A percentile compares a stretch with the other conserved stretches of the same genome.
phyloP scores from a whole-genome alignment of 1,140 invertebrate genomes.

The Maniola jurtina region DNA sequence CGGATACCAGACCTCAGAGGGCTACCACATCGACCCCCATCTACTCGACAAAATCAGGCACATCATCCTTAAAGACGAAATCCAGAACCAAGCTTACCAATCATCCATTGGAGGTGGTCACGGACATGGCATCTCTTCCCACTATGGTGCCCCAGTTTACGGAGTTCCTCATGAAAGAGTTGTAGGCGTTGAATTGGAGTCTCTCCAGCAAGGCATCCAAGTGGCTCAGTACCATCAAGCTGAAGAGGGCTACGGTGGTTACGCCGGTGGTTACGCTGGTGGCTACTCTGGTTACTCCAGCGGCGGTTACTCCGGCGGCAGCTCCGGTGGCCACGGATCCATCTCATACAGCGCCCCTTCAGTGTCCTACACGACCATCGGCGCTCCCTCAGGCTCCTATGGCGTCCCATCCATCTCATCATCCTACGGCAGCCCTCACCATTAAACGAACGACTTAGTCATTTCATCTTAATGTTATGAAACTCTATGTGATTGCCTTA shows the following conservation, averaged over 20 bases:
- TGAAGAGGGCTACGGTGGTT: slow-evolving; percentile 66
- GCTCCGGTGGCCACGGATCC: slow-evolving; percentile 40
- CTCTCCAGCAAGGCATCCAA: slow-evolving; percentile 83
- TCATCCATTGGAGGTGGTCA: slow-evolving; percentile 65
- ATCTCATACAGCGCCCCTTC: slow-evolving; percentile 57
- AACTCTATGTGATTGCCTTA: slow-evolving; percentile 68
- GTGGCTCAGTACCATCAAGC: slow-evolving; percentile 82
- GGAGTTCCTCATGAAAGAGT: slow-evolving; percentile 81
- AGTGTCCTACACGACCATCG: slow-evolving; percentile 67
- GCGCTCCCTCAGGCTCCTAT: slow-evolving; percentile 72
- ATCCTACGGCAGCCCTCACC: slow-evolving; percentile 72
- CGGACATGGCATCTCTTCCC: slow-evolving; percentile 78
- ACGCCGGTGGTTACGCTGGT: slow-evolving; percentile 48
- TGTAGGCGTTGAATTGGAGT: slow-evolving; percentile 82
- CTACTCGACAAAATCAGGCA: slow-evolving; percentile 89
- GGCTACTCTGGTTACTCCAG: slow-evolving; percentile 56
- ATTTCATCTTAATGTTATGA: slow-evolving; percentile 57
- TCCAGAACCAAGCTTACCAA: slow-evolving; percentile 78
- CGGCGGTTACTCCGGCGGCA: slow-evolving; percentile 55
- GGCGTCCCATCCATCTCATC: slow-evolving; percentile 69
- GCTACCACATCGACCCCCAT: slow-evolving; percentile 87
- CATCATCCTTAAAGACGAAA: slow-evolving; percentile 89
- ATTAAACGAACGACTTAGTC: slow-evolving; percentile 65
- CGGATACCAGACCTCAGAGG: slow-evolving; percentile 87
- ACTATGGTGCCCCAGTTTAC: slow-evolving; percentile 80